Base-by-base conservation (phyloP, 2,888 invertebrate genomes). In the Anoplius nigerrimus region DNA sequence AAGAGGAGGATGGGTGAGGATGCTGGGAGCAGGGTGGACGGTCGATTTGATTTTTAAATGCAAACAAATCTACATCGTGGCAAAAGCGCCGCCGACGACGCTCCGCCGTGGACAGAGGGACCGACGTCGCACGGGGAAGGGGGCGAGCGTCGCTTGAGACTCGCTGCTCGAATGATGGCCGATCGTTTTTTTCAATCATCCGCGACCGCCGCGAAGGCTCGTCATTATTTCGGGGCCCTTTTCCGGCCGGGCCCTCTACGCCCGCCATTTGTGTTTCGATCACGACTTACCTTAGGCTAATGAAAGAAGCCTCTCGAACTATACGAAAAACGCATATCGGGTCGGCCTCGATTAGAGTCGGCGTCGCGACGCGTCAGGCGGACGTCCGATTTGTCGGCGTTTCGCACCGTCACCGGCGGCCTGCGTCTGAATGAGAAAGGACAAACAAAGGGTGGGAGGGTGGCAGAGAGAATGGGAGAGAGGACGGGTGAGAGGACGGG, bases 41-140 rank as follows among this genome's bases (percentile, higher is more conserved):
- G 66, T 69, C 79, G 84, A 88, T 88, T 88, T 88, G 88, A 88
- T 88, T 88, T 88, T 88, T 88, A 88, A 88, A 88, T 88, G 87
- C 87, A 88, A 88, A 88, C 88, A 88, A 88, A 88, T 88, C 87
- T 88, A 87, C 87, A 87, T 88, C 82, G 85, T 81, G 84, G 84
- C 86, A 87, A 88, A 88, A 87, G 87, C 83, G 84, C 86, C 87
- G 86, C 84, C 86, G 79, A 72, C 76, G 53, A 60, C 79, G 83
- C 78, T 81, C 81, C 51, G 16, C 34, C 48, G n/a, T 42, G 34
- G 13, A 64, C 71, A 57, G 69, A 69, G 71, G 42, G 65, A 63
- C 69, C 67, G 66, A 76, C 72, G 22, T 13, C 52, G 56, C 56
- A 11, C 58, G 58, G 18, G 43, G 2, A 11, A 2, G 56, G 16